Percentiles rank a stretch among this genome's conserved stretches.
Evolutionary conservation across 2,888 invertebrate genomes (phyloP).

Genomic region (Leptopilina myrica): DNA sequence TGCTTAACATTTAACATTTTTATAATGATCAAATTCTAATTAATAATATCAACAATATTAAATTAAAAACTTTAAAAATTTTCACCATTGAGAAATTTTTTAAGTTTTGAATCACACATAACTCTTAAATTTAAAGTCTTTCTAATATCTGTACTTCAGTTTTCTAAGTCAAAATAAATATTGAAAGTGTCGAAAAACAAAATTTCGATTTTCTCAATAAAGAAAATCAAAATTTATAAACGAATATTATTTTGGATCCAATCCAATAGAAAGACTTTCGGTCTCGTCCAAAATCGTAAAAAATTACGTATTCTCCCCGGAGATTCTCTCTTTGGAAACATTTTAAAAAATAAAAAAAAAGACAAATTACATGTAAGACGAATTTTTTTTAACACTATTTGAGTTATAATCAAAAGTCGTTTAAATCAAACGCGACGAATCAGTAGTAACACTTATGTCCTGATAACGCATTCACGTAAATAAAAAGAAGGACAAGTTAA

Average conservation of each 20-base stretch:
- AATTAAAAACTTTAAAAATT: too few species aligned
- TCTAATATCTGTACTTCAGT: background rate
- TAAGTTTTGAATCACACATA: background rate
- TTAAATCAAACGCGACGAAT: constrained; percentile 31
- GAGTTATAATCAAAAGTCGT: constrained; percentile 19
- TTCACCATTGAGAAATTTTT: too few species aligned
- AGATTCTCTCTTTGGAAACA: constrained; percentile 8
- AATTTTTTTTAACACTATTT: constrained; percentile 6
- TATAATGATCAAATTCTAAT: too few species aligned
- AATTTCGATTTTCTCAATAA: too few species aligned
- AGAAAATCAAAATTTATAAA: background rate
- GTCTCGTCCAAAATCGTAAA: background rate
- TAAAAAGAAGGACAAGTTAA: constrained; percentile 43
- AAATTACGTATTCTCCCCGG: constrained; percentile 17
- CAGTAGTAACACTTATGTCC: constrained; percentile 34
- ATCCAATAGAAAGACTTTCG: constrained; percentile 1
- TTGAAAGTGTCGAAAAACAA: too few species aligned
- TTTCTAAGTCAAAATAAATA: too few species aligned
- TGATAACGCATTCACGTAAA: constrained; percentile 29
- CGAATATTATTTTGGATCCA: background rate
- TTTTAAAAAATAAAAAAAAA: constrained; percentile 10
- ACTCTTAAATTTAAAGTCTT: background rate
- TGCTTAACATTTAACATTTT: too few species aligned
- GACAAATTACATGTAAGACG: constrained; percentile 18
- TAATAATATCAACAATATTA: too few species aligned